Base-by-base conservation (phyloP, 2,797 vertebrate species). In the Arctocebus calabarensis region DNA sequence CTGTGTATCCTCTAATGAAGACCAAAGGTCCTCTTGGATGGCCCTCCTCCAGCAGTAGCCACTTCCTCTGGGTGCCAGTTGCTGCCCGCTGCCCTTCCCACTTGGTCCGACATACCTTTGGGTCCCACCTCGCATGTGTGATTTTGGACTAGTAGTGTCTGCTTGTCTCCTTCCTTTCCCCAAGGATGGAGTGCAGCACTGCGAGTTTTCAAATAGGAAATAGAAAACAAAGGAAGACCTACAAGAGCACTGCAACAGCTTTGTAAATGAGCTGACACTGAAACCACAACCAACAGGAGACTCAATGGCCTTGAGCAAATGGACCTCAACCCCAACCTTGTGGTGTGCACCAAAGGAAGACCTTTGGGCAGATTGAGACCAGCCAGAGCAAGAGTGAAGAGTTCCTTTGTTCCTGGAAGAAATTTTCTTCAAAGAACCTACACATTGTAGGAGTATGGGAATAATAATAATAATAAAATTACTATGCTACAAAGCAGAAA, bases 371-470 rank as follows among this genome's bases (percentile, higher is more conserved):
- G n/a, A n/a, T n/a, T n/a, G n/a, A n/a, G n/a, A n/a, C n/a, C n/a
- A n/a, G n/a, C n/a, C n/a, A n/a, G n/a, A n/a, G n/a, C n/a, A n/a
- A n/a, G n/a, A n/a, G n/a, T n/a, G n/a, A n/a, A n/a, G n/a, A n/a
- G n/a, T 9, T 93, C 62, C 92, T 90, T 9, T 92, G 5, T n/a
- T 52, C 20, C 23, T 74, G 10, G 23, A 94, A n/a, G 32, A 57
- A 52, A 79, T 86, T 84, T 90, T 92, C 64, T 78, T 94, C 48
- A 85, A 95, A 82, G 16, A 95, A 94, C 27, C 45, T 85, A 70
- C 2, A 92, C 17, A 55, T 13, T n/a, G 3, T 27, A 27, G 23
- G 27, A 79, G 7, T 68, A 62, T n/a, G 90, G 45, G 27, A 95
- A 17, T 25, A 68, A 83, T 68, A 88, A 59, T 52, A 52, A 16